Evolutionary conservation across 2,113 vertebrate species (phyloP), one percentile per base, ranked within the genome.

Genomic region (Megalops atlanticus): DNA sequence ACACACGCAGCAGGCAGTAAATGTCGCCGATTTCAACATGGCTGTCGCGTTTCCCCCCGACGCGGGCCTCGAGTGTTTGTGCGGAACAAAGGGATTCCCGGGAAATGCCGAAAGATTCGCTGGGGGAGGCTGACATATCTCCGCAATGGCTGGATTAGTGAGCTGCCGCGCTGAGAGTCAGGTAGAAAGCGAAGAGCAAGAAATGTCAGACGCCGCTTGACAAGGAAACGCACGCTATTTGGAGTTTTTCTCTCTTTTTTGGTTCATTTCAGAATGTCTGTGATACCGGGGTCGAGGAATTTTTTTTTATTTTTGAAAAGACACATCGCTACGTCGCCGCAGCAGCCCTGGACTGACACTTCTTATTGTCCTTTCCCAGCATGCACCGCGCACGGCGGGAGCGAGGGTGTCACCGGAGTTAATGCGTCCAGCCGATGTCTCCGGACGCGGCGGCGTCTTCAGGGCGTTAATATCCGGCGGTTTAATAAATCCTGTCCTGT

Each of bases 401-500:
- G 69, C 24, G 54, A 68, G 38, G 40, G 8, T 31, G 76, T 41
- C 31, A 8, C 36, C 36, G 2, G 69, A 72, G 69, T 15, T 15
- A 10, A 72, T 72, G 33, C 18, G 18, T 68, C 54, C 36, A 68
- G 5, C 39, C n/a, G 14, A 8, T 21, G 54, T 78, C 14, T 6
- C n/a, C 8, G 31, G 27, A 41, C n/a, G 5, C 21, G 11, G 58
- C 39, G 31, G 40, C 58, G 58, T 64, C 58, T 31, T 64, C 58
- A 15, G 40, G 64, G 40, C 1, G 77, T 14, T 70, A 43, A 45
- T 49, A 36, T 71, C 68, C 3, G 18, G 15, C 77, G 27, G n/a
- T 79, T 40, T 79, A 72, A 70, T 71, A 79, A 79, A 79, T 31
- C 77, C 68, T 36, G 78, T 72, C 33, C 78, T 38, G 35, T 70